Conservation (phyloP, 2,888 invertebrate species). For the Lithosia quadra region DNA sequence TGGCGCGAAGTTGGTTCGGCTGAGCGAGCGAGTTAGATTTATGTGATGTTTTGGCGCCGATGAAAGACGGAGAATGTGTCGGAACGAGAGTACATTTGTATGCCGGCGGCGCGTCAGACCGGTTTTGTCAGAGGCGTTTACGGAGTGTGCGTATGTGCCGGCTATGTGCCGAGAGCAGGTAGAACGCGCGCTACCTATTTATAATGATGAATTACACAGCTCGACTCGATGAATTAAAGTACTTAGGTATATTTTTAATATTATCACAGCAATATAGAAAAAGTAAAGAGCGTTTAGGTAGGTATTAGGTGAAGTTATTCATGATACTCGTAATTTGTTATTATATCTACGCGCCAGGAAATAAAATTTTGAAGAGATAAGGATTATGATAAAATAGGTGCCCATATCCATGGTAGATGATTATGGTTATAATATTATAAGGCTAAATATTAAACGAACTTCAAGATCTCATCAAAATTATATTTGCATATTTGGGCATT, state of each 20-base stretch:
- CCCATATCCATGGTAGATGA: neutral
- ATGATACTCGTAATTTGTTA: neutral
- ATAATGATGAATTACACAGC: conserved; percentile 72
- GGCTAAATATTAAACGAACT: neutral
- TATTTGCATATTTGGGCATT: neutral
- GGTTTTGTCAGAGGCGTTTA: conserved; percentile 85
- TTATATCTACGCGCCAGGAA: neutral
- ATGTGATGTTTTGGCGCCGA: conserved; percentile 82
- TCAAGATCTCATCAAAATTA: neutral
- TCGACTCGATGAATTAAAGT: conserved; percentile 52
- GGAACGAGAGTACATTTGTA: conserved; percentile 82
- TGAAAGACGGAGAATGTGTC: conserved; percentile 83
- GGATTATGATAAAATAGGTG: neutral
- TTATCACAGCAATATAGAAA: conserved; percentile 67
- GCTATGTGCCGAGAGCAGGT: conserved; percentile 82
- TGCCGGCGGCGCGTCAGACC: conserved; percentile 78
- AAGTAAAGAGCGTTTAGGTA: neutral
- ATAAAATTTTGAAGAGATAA: neutral
- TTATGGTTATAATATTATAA: neutral
- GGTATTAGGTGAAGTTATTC: neutral
- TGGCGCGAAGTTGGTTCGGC: conserved; percentile 76
- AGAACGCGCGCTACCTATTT: conserved; percentile 73
- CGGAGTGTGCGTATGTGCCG: conserved; percentile 78
- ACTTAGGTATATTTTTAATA: conserved; percentile 60
- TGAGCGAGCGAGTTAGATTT: conserved; percentile 82